A percentile compares a stretch with the other conserved stretches of the same genome.
These are phyloP conservation scores for Myopa testacea DNA, from an alignment of 2,888 invertebrate genomes.

Conservation along the genomic window DNA sequence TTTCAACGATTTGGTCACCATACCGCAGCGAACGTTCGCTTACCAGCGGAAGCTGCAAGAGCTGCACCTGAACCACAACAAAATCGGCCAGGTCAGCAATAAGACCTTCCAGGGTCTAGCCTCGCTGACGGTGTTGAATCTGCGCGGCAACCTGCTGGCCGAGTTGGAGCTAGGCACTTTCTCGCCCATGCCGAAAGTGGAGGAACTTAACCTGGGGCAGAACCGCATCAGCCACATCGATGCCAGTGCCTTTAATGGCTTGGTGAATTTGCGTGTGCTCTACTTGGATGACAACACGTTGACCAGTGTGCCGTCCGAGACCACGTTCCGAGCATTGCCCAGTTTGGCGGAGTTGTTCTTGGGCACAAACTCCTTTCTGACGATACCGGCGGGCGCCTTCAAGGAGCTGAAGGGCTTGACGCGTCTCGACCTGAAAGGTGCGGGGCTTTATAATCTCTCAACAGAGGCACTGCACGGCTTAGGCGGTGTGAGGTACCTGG, in stretches of 20 bases:
- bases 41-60: slow-evolving; percentile 86
- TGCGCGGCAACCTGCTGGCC: slow-evolving; percentile 85
- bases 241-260: slow-evolving; percentile 80
- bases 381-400: slow-evolving; percentile 82
- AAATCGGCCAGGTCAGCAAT: slow-evolving; percentile 83
- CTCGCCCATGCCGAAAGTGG: slow-evolving; percentile 78
- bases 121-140: slow-evolving; percentile 82
- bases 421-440: slow-evolving; percentile 83
- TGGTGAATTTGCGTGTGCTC: slow-evolving; percentile 81
- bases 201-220: slow-evolving; percentile 87
- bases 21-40: slow-evolving; percentile 82
- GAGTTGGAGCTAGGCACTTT: slow-evolving; percentile 82
- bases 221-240: slow-evolving; percentile 87
- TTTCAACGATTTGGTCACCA: slow-evolving; percentile 84
- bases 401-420: slow-evolving; percentile 80
- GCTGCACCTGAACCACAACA: slow-evolving; percentile 86
- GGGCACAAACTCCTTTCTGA: slow-evolving; percentile 84
- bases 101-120: slow-evolving; percentile 83
- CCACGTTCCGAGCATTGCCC: slow-evolving; percentile 77
- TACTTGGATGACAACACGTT: slow-evolving; percentile 88
- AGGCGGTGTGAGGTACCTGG: slow-evolving; percentile 79
- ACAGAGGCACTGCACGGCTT: slow-evolving; percentile 81
- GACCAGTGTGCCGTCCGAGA: slow-evolving; percentile 79
- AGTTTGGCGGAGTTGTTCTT: slow-evolving; percentile 87
- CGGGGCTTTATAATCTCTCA: slow-evolving; percentile 83